A percentile compares a stretch with the other conserved stretches of the same genome.
phyloP scores from a whole-genome alignment of 1,140 invertebrate genomes.

The Diabrotica virgifera region DNA sequence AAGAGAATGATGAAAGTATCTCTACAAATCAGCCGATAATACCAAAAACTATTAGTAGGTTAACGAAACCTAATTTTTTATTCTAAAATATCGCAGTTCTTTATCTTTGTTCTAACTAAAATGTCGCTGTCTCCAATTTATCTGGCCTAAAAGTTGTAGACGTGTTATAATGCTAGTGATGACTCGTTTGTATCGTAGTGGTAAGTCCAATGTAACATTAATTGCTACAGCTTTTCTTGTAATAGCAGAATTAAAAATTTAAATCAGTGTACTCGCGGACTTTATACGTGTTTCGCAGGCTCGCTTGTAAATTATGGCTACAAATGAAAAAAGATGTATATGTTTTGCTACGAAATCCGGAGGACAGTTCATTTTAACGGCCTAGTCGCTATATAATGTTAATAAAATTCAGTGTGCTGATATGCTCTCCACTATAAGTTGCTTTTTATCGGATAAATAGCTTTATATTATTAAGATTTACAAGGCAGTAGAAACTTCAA shows the following conservation, averaged over 20 bases:
- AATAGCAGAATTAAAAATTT: slow-evolving; percentile 26
- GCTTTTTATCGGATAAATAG: too few species aligned
- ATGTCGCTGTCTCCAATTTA: too few species aligned
- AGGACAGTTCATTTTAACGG: not conserved
- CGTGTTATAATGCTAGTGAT: slow-evolving; percentile 27
- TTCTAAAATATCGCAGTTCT: too few species aligned
- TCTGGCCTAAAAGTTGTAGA: too few species aligned
- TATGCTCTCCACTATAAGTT: too few species aligned
- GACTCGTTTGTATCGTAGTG: slow-evolving; percentile 26
- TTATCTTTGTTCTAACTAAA: too few species aligned
- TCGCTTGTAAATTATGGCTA: not conserved
- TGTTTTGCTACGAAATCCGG: not conserved
- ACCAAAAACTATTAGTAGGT: too few species aligned
- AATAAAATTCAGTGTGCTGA: not conserved
- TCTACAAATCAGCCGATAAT: too few species aligned
- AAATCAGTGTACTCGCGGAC: slow-evolving; percentile 15
- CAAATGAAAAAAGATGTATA: slow-evolving; percentile 1
- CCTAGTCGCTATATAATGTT: not conserved
- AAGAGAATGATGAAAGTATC: too few species aligned
- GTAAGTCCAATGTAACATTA: slow-evolving; percentile 27
- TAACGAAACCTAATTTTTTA: too few species aligned
- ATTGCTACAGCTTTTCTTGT: slow-evolving; percentile 27
- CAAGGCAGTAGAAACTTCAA: too few species aligned
- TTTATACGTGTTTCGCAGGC: not conserved
- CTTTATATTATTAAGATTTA: too few species aligned